Percentiles rank a stretch among this genome's conserved stretches.
Evolutionary conservation across 2,888 invertebrate species (phyloP).

Genomic region (Euzophera pinguis): DNA sequence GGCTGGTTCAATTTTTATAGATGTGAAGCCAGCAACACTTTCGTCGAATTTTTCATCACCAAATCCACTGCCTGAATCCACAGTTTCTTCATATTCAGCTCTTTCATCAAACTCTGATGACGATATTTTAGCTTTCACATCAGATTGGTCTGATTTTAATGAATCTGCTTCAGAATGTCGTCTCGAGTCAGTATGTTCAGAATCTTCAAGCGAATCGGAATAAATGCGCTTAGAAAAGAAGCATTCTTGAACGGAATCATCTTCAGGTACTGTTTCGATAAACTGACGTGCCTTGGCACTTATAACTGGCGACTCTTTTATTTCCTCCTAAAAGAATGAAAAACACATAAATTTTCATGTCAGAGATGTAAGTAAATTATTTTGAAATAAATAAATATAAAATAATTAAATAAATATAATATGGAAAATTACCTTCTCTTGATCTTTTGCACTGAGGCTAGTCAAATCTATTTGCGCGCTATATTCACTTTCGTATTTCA

Average conservation of each 20-base stretch:
- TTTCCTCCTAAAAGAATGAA: slow-evolving; percentile 52
- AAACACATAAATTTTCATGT: no score
- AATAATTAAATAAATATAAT: not conserved
- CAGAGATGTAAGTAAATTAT: no score
- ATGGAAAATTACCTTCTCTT: slow-evolving; percentile 48
- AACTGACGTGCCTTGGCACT: slow-evolving; percentile 76
- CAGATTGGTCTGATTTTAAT: slow-evolving; percentile 74
- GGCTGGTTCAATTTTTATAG: slow-evolving; percentile 60
- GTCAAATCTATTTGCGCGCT: slow-evolving; percentile 48
- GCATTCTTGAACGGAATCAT: slow-evolving; percentile 76
- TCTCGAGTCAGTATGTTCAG: slow-evolving; percentile 72
- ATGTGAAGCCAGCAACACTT: slow-evolving; percentile 60
- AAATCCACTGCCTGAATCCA: slow-evolving; percentile 72
- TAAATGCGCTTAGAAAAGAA: slow-evolving; percentile 77
- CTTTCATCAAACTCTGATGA: slow-evolving; percentile 75
- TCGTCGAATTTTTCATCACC: slow-evolving; percentile 75
- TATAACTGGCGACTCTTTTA: slow-evolving; percentile 72
- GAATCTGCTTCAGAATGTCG: slow-evolving; percentile 76
- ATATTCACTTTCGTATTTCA: slow-evolving; percentile 61
- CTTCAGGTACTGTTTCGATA: slow-evolving; percentile 77
- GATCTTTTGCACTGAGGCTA: slow-evolving; percentile 31
- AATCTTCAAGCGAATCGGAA: slow-evolving; percentile 75
- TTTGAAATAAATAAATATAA: no score
- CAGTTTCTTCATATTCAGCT: slow-evolving; percentile 71
- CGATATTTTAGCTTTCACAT: slow-evolving; percentile 67